A percentile compares a stretch with the other conserved stretches of the same genome.
These are phyloP conservation scores for Bubo blakistoni DNA, from an alignment of 2,113 vertebrate species.

Conservation along the genomic window DNA sequence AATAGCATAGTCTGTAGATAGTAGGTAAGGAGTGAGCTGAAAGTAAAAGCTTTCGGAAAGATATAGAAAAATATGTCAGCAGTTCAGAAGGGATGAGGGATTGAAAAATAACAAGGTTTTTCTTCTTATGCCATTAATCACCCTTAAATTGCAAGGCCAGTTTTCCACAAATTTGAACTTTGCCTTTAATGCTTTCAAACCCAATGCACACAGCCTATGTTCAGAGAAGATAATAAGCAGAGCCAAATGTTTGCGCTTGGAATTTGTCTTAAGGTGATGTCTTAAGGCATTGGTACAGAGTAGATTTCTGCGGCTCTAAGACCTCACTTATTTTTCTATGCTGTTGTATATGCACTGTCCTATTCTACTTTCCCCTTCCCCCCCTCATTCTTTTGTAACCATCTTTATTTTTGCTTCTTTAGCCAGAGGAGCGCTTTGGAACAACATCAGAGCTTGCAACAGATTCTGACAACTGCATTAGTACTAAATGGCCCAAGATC, in stretches of 20 bases:
- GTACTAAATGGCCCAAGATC: slow-evolving; percentile 1
- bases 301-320: not conserved
- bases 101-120: not conserved
- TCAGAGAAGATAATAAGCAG: not conserved
- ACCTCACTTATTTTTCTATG: not conserved
- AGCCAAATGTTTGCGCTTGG: not conserved
- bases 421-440: not conserved
- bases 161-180: not conserved
- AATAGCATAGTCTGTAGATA: not conserved
- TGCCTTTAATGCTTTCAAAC: not conserved
- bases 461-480: slow-evolving; percentile 35
- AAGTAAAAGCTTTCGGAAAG: not conserved
- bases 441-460: not conserved
- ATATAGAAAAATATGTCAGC: not conserved
- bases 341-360: not conserved
- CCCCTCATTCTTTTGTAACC: not conserved
- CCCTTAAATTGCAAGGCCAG: not conserved
- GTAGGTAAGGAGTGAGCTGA: not conserved
- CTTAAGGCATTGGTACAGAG: not conserved
- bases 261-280: not conserved
- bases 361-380: not conserved
- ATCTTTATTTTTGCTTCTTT: not conserved
- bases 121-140: not conserved
- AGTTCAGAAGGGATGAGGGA: not conserved
- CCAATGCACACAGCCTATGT: not conserved